phyloP scores from a whole-genome alignment of 2,888 invertebrate genomes.

The Smittia aterrima region DNA sequence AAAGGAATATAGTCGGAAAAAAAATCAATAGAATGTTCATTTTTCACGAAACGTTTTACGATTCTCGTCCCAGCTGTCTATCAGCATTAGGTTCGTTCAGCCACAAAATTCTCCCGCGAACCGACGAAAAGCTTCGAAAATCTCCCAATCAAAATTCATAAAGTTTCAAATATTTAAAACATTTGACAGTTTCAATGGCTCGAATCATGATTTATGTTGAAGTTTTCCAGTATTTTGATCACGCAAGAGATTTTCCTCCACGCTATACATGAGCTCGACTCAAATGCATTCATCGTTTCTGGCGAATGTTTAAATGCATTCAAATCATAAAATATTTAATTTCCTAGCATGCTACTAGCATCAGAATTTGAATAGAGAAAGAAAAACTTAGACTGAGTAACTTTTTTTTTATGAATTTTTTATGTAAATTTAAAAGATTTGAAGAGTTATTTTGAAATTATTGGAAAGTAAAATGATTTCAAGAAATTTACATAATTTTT shows the following conservation, averaged over 20 bases:
- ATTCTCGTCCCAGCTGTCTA: not conserved
- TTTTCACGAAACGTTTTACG: not conserved
- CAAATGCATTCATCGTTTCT: constrained; percentile 13
- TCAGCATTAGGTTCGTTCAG: constrained; percentile 4
- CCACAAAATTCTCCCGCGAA: constrained; percentile 13
- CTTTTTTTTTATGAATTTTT: too few relatives aligned
- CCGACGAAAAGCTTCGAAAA: not conserved
- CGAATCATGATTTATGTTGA: not conserved
- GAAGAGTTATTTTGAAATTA: too few relatives aligned
- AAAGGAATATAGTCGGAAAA: not conserved
- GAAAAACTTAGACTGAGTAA: not conserved
- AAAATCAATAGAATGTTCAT: constrained; percentile 14
- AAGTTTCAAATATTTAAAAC: constrained; percentile 22
- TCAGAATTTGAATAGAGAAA: not conserved
- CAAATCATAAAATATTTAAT: constrained; percentile 23
- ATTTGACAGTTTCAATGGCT: constrained; percentile 13
- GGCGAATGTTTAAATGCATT: too few relatives aligned
- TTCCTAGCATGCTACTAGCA: not conserved
- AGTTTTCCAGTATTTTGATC: constrained; percentile 23
- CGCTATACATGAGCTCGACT: not conserved
- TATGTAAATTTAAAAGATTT: too few relatives aligned
- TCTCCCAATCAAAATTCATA: constrained; percentile 26
- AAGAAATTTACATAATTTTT: not conserved
- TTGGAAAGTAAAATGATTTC: not conserved
- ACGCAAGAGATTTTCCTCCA: not conserved